Evolutionary conservation across 2,888 invertebrate genomes (phyloP).

Genomic region (Harpagoxenus sublaevis): DNA sequence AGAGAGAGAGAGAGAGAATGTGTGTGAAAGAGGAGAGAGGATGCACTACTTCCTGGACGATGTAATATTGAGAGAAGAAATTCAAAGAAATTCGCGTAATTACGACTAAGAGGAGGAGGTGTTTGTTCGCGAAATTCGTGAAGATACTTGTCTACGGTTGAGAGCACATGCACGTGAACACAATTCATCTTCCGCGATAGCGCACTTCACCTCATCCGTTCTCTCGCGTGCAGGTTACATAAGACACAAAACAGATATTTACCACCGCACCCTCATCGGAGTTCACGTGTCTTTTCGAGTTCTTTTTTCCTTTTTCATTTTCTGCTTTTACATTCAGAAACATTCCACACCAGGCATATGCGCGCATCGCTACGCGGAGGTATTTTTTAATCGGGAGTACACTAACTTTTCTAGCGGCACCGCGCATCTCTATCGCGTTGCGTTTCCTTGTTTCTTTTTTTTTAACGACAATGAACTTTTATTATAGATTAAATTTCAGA

Average conservation of each 20-base stretch:
- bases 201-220: conserved; percentile 73
- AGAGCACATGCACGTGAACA: conserved; percentile 3
- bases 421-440: conserved; percentile 43
- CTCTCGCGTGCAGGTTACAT: conserved; percentile 27
- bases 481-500: conserved; percentile 61
- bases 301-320: conserved; percentile 59
- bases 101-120: conserved; percentile 71
- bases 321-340: conserved; percentile 77
- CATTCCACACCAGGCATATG: conserved; percentile 80
- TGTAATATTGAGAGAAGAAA: conserved; percentile 33
- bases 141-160: neutral
- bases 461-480: conserved; percentile 76
- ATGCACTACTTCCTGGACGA: conserved; percentile 27
- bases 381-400: conserved; percentile 73
- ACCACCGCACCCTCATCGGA: conserved; percentile 72
- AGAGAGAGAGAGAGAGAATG: conserved; percentile 72
- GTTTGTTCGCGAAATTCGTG: neutral
- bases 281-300: conserved; percentile 49
- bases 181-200: conserved; percentile 68
- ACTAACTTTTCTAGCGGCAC: neutral
- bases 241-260: conserved; percentile 1
- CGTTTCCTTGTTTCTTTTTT: conserved; percentile 65
- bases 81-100: conserved; percentile 65
- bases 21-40: conserved; percentile 67
- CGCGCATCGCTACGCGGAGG: conserved; percentile 71